phyloP scores from a whole-genome alignment of 1,140 invertebrate species.

The Drosophila kikkawai region DNA sequence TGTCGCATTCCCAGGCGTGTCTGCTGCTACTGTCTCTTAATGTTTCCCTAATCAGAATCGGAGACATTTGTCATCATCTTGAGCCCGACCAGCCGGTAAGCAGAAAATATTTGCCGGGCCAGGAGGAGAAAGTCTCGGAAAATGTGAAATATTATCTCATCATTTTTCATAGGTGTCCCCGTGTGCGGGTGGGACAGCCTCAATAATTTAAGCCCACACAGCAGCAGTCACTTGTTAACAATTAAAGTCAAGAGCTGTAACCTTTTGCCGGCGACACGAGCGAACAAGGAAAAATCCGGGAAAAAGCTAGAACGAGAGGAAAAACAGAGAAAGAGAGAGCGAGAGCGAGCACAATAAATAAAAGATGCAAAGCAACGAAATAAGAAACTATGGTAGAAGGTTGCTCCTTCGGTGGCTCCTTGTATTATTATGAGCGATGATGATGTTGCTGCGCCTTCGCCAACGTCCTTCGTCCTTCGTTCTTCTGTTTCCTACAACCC shows the following conservation, averaged over 20 bases:
- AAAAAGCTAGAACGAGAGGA: neutral
- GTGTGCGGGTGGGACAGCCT: slow-evolving; percentile 8
- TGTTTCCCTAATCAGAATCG: slow-evolving; percentile 36
- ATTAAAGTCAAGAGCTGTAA: slow-evolving; percentile 82
- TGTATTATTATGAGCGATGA: slow-evolving; percentile 79
- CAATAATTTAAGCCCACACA: slow-evolving; percentile 68
- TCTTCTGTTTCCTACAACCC: neutral
- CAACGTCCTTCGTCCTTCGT: slow-evolving; percentile 1
- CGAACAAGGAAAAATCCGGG: slow-evolving; percentile 3
- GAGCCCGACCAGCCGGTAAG: slow-evolving; percentile 11
- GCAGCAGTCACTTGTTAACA: slow-evolving; percentile 77
- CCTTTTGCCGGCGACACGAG: slow-evolving; percentile 55
- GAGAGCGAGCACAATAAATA: slow-evolving; percentile 62
- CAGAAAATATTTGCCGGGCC: slow-evolving; percentile 43
- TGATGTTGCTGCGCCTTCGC: slow-evolving; percentile 53
- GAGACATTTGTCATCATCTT: slow-evolving; percentile 46
- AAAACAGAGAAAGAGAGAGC: neutral
- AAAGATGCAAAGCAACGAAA: slow-evolving; percentile 80
- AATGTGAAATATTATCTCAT: slow-evolving; percentile 66
- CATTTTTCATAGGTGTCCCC: slow-evolving; percentile 55
- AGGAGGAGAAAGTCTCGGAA: neutral
- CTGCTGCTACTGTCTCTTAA: slow-evolving; percentile 9
- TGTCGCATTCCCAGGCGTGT: neutral
- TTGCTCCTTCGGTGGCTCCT: slow-evolving; percentile 27
- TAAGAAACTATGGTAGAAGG: slow-evolving; percentile 68